Evolutionary conservation across 1,140 invertebrate genomes (phyloP), one percentile per base, ranked within the genome.

Genomic region (Drosophila orena): DNA sequence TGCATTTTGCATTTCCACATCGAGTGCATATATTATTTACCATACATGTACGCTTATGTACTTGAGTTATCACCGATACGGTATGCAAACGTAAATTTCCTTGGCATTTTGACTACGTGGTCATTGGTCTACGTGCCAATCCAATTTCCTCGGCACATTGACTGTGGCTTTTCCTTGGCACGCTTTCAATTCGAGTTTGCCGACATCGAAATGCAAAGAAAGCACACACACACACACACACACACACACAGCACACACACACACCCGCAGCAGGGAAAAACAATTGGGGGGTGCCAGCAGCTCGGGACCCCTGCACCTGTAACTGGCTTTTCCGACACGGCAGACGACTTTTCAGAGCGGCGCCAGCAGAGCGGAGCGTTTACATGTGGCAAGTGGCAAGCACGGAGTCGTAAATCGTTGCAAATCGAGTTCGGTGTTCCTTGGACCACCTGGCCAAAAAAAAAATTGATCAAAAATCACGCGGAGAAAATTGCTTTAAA

Each of bases 381-480:
- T 54, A 76, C 72, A 44, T 49, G 56, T n/a, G n/a, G n/a, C n/a
- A n/a, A 72, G 53, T 80, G 71, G 55, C 65, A 61, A 61, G 62
- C 47, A 54, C n/a, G 47, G 54, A 27, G 52, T 61, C 61, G 56
- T 75, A 75, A 77, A 77, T 77, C 66, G 43, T 38, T 43, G 54
- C 52, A 62, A 61, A 62, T 59, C 47, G 40, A 46, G 55, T 8
- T 30, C 30, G 30, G 30, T 30, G 30, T 30, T 59, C 30, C 59
- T 4, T 38, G 54, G 43, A 43, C 60, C 62, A 62, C n/a, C 58
- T 35, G 42, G 27, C 27, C 44, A 57, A 58, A 40, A 60, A 58
- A 40, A 60, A 72, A 81, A 80, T 80, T 76, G 78, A 81, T 77
- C 78, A 81, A 58, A 81, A 81, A 81, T 81, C 78, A 81, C 66